Base-by-base conservation (phyloP, 1,140 invertebrate species). In the Hestina assimilis region DNA sequence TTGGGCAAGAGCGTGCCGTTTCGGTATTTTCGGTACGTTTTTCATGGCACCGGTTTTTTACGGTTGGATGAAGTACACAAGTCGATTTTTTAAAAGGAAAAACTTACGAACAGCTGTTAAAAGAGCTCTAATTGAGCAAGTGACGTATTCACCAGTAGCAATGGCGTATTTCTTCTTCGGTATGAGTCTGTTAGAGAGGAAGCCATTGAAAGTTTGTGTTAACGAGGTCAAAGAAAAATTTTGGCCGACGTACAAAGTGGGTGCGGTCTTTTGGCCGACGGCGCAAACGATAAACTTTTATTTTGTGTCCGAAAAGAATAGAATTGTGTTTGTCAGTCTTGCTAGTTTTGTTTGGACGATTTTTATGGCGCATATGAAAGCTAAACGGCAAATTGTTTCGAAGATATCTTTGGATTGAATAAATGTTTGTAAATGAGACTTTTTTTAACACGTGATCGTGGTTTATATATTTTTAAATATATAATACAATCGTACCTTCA, bases 331-430 rank as follows among this genome's bases (percentile, higher is more conserved):
- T 67, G 94, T 95, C 2, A 95, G 95, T 68, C 78, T 92, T 1
- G 95, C 94, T 61, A 96, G 95, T 86, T 91, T 96, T 50, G 80
- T 95, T 24, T 97, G 95, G 95, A 95, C 94, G 4, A 93, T 93
- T 42, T 96, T 95, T 75, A 85, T 97, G 46, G 93, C 95, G 0
- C 96, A 96, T 66, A 94, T 96, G 92, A 95, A 96, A 73, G 91
- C 94, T 28, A 73, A 93, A 41, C 89, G 94, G 68, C 59, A 89
- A 35, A 46, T 11, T 9, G 4, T 9, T 14, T 14, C n/a, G 6
- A 7, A 46, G 8, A 5, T 1, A 31, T 12, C 12, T 15, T 15
- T 15, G 14, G 12, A n/a, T n/a, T n/a, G n/a, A n/a, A n/a, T n/a
- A n/a, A n/a, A n/a, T n/a, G n/a, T n/a, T n/a, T n/a, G n/a, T n/a